phyloP scores from a whole-genome alignment of 2,113 vertebrate species.

The Brachirus orientalis region DNA sequence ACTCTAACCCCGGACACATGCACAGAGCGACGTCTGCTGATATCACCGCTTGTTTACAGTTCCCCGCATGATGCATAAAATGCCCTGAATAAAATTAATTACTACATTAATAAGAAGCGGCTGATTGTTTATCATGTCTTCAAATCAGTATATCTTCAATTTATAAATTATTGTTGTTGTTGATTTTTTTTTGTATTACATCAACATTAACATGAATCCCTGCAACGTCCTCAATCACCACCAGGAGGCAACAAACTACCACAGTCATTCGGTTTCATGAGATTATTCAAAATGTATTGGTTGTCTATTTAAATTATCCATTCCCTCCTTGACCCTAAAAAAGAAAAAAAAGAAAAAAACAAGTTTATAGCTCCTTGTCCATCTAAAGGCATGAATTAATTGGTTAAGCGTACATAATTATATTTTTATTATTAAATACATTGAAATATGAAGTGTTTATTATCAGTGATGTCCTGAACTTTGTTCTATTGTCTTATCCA shows the following conservation, averaged over 20 bases:
- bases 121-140: background rate
- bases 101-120: too few species aligned
- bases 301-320: background rate
- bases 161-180: background rate
- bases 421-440: too few species aligned
- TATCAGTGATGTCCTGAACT: too few species aligned
- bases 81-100: background rate
- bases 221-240: background rate
- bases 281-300: background rate
- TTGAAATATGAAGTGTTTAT: too few species aligned
- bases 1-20: constrained; percentile 1
- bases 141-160: background rate
- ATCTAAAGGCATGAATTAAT: too few species aligned
- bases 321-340: too few species aligned
- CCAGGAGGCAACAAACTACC: background rate
- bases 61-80: background rate
- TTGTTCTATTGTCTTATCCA: too few species aligned
- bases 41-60: constrained; percentile 19
- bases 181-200: background rate
- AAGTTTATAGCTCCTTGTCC: too few species aligned
- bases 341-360: too few species aligned
- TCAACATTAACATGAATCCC: background rate
- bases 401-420: too few species aligned
- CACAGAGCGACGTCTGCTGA: background rate
- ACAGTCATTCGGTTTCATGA: background rate